A percentile compares a stretch with the other conserved stretches of the same genome.
These are phyloP conservation scores for Stegodyphus mimosarum DNA, from an alignment of 1,140 invertebrate species.

Conservation along the genomic window DNA sequence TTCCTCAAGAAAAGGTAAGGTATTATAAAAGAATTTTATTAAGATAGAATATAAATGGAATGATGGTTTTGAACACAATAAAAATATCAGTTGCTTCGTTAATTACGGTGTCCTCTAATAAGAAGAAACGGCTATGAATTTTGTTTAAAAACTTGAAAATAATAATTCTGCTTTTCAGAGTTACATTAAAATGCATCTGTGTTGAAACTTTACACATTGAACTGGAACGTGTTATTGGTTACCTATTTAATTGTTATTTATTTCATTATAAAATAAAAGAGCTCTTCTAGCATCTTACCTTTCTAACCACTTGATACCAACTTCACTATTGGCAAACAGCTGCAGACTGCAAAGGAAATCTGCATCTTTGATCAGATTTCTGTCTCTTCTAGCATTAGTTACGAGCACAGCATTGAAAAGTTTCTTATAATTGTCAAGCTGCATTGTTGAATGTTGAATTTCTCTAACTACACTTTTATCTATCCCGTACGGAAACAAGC, in stretches of 20 bases:
- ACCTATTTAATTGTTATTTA: background rate
- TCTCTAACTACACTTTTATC: background rate
- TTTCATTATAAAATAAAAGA: background rate
- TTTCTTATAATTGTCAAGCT: background rate
- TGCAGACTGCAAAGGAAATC: slow-evolving; percentile 14
- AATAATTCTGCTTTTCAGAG: too few species aligned
- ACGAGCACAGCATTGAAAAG: background rate
- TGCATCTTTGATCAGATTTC: background rate
- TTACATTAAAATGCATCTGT: too few species aligned
- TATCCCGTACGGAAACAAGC: slow-evolving; percentile 23
- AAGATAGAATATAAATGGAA: too few species aligned
- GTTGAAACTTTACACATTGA: too few species aligned
- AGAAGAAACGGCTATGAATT: too few species aligned
- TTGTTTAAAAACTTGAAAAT: too few species aligned
- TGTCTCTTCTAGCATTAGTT: background rate
- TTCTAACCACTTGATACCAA: slow-evolving; percentile 9
- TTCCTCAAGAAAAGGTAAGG: too few species aligned
- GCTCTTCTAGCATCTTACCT: slow-evolving; percentile 2
- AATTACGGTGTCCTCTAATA: too few species aligned
- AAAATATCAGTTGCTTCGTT: too few species aligned
- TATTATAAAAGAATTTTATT: too few species aligned
- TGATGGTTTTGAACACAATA: too few species aligned
- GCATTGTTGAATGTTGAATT: slow-evolving; percentile 5
- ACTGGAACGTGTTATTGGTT: too few species aligned
- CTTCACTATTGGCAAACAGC: slow-evolving; percentile 3